phyloP scores from a whole-genome alignment of 2,113 vertebrate species.

The Anolis sagrei region DNA sequence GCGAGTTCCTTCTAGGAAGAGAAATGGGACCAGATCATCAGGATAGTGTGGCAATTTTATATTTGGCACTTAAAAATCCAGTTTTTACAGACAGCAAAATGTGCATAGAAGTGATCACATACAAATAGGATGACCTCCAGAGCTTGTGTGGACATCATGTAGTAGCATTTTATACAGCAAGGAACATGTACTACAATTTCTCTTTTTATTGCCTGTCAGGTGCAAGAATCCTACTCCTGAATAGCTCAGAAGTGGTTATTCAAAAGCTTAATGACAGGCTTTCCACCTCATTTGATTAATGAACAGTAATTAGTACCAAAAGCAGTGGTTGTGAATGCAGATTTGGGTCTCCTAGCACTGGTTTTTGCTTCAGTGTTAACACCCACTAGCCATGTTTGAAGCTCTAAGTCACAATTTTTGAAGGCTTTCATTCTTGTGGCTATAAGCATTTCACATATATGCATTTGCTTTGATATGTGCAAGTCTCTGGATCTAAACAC shows the following conservation, averaged over 20 bases:
- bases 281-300: slow-evolving; percentile 30
- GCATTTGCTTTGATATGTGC: neutral
- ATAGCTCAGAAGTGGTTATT: neutral
- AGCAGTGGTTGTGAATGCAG: neutral
- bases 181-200: neutral
- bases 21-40: neutral
- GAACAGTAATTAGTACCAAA: slow-evolving; percentile 35
- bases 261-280: slow-evolving; percentile 31
- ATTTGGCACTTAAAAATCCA: neutral
- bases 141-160: neutral
- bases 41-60: neutral
- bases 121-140: neutral
- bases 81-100: neutral
- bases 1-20: neutral
- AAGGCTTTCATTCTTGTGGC: neutral
- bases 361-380: slow-evolving; percentile 4
- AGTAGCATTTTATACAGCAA: neutral
- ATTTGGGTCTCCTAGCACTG: slow-evolving; percentile 5
- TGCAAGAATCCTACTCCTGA: neutral
- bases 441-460: neutral
- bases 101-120: neutral
- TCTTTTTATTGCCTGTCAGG: neutral
- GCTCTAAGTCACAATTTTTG: neutral
- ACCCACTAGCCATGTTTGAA: slow-evolving; percentile 22
- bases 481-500: neutral